A percentile compares a stretch with the other conserved stretches of the same genome.
phyloP scores from a whole-genome alignment of 2,797 vertebrate species.

The Danio jaintianensis region DNA sequence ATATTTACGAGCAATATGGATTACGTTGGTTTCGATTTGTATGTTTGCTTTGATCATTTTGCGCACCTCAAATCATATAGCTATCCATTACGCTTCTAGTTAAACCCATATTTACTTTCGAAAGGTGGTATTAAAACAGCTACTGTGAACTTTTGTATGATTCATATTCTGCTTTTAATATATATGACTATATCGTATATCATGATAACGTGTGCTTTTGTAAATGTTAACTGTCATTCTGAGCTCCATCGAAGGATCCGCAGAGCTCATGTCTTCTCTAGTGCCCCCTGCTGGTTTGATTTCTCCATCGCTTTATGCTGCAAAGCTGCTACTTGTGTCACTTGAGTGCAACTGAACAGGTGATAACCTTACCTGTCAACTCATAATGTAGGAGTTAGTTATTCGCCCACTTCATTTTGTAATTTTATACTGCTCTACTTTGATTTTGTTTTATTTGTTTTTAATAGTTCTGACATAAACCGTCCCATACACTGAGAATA shows the following conservation, averaged over 20 bases:
- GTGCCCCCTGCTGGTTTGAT: slow-evolving; percentile 57
- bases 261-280: slow-evolving; percentile 42
- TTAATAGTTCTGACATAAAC: slow-evolving; percentile 18
- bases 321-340: slow-evolving; percentile 69
- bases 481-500: slow-evolving; percentile 41
- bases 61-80: slow-evolving; percentile 45
- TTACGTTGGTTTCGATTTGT: slow-evolving; percentile 10
- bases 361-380: slow-evolving; percentile 13
- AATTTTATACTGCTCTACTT: slow-evolving; percentile 41
- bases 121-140: slow-evolving; percentile 78
- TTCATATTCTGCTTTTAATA: slow-evolving; percentile 75
- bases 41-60: slow-evolving; percentile 44
- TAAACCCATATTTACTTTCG: slow-evolving; percentile 69
- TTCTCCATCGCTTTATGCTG: slow-evolving; percentile 55
- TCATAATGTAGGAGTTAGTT: background rate
- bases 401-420: slow-evolving; percentile 24
- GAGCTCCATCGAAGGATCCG: slow-evolving; percentile 52
- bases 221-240: slow-evolving; percentile 72
- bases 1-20: slow-evolving; percentile 59
- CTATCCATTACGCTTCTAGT: slow-evolving; percentile 58
- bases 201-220: slow-evolving; percentile 80
- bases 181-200: slow-evolving; percentile 80
- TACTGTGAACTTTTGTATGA: slow-evolving; percentile 83
- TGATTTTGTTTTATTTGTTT: background rate
- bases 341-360: slow-evolving; percentile 24